These are phyloP conservation scores for Plebejus melissa DNA, from an alignment of 2,888 invertebrate species.

Conservation along the genomic window DNA sequence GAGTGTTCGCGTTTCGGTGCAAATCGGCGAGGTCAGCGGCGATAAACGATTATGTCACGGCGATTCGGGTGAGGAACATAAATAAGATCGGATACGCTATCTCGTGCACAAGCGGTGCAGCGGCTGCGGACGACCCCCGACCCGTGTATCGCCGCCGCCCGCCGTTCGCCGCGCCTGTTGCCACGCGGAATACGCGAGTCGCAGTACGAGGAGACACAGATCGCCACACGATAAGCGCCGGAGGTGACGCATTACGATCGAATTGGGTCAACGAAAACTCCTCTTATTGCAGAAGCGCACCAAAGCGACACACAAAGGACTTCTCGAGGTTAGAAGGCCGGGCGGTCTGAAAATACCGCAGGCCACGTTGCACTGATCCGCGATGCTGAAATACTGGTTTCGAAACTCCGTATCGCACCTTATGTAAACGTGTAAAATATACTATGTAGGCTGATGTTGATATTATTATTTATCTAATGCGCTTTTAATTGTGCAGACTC, in stretches of 20 bases:
- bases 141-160: background rate
- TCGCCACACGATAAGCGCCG: background rate
- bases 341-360: background rate
- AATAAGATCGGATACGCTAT: conserved; percentile 9
- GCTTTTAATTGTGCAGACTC: background rate
- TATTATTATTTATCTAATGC: no score
- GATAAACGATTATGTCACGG: conserved; percentile 14
- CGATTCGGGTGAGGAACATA: conserved; percentile 5
- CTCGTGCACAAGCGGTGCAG: conserved; percentile 16
- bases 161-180: background rate
- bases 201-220: background rate
- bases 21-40: conserved; percentile 16
- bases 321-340: background rate
- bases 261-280: background rate
- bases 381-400: background rate
- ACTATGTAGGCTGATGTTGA: background rate
- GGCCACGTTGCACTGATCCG: background rate
- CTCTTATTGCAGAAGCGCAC: background rate
- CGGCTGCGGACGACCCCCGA: background rate
- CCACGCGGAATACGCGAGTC: conserved; percentile 7
- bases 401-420: background rate
- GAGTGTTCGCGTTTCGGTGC: background rate
- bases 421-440: background rate
- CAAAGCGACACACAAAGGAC: background rate
- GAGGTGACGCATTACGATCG: background rate